These are phyloP conservation scores for Ennomos quercinarius DNA, from an alignment of 2,888 invertebrate genomes.

Conservation along the genomic window DNA sequence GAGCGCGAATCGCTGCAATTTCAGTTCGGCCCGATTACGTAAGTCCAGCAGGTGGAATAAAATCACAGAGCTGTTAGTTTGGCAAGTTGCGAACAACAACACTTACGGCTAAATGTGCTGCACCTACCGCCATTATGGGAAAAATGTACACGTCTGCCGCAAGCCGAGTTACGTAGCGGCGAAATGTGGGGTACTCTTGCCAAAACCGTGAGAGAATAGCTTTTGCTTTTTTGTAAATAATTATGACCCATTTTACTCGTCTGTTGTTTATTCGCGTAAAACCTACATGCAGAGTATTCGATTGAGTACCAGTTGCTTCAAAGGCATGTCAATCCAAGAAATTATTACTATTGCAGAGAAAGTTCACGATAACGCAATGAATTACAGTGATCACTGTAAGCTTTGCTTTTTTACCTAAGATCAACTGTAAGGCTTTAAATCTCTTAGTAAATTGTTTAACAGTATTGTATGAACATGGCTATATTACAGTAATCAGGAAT, in stretches of 20 bases:
- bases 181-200: constrained; percentile 19
- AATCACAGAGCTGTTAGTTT: constrained; percentile 15
- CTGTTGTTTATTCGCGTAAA: background rate
- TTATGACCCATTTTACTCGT: background rate
- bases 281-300: background rate
- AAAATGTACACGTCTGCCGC: constrained; percentile 21
- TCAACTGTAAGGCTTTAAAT: too few species aligned
- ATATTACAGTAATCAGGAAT: too few species aligned
- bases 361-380: too few species aligned
- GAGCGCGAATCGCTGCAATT: constrained; percentile 1
- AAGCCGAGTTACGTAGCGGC: constrained; percentile 7
- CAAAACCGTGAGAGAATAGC: constrained; percentile 4
- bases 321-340: too few species aligned
- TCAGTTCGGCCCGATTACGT: constrained; percentile 2
- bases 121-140: constrained; percentile 25
- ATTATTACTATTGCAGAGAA: too few species aligned
- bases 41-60: constrained; percentile 20
- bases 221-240: constrained; percentile 2
- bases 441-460: too few species aligned
- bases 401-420: too few species aligned
- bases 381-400: too few species aligned
- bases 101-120: constrained; percentile 31
- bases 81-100: constrained; percentile 25
- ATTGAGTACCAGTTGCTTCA: too few species aligned
- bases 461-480: too few species aligned